Percentiles rank a stretch among this genome's conserved stretches.
These are phyloP conservation scores for Phenganax subtilis DNA, from an alignment of 92 coral and sea anemone genomes.

Conservation along the genomic window DNA sequence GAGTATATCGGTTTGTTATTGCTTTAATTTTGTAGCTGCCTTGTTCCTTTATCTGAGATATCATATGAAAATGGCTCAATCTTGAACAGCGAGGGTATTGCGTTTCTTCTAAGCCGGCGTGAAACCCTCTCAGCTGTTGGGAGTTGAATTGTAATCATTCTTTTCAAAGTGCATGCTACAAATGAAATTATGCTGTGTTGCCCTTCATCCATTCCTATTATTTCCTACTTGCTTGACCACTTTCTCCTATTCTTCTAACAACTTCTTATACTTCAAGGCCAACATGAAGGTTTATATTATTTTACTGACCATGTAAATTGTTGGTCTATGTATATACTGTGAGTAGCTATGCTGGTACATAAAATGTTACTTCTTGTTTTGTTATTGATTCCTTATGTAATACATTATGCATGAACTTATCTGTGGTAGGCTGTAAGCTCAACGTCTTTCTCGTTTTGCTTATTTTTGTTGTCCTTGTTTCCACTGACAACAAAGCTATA, in stretches of 20 bases:
- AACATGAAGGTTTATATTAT: neutral
- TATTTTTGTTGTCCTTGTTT: neutral
- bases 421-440: neutral
- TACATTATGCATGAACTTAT: neutral
- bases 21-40: neutral
- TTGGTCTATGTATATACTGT: too few relatives aligned
- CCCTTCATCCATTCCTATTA: neutral
- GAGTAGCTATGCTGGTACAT: too few relatives aligned
- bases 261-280: neutral
- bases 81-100: neutral
- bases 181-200: conserved; percentile 4
- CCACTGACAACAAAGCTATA: neutral
- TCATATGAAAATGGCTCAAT: neutral
- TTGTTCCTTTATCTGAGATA: neutral
- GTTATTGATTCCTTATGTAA: neutral
- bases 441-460: too few relatives aligned
- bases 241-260: neutral
- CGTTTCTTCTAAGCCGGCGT: conserved; percentile 8
- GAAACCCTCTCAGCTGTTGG: neutral
- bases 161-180: conserved; percentile 21
- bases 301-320: neutral
- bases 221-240: conserved; percentile 2
- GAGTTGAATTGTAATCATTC: neutral
- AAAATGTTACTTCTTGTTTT: neutral
- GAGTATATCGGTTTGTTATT: neutral